These are phyloP conservation scores for Tychaedon coryphoeus DNA, from an alignment of 2,113 vertebrate species.

Conservation along the genomic window DNA sequence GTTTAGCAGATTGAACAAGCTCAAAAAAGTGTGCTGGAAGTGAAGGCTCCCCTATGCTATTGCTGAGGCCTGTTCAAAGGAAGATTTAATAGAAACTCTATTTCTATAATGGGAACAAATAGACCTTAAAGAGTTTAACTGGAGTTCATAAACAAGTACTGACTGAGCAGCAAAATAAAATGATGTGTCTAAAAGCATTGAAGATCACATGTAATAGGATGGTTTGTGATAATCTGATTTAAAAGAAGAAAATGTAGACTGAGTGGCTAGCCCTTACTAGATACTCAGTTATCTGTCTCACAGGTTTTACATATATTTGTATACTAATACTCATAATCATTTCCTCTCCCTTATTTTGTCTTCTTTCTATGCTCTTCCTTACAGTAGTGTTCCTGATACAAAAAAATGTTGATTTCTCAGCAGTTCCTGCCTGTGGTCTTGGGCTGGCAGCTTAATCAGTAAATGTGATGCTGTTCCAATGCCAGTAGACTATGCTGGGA, in stretches of 20 bases:
- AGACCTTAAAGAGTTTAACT: not conserved
- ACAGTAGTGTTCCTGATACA: not conserved
- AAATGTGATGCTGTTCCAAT: not conserved
- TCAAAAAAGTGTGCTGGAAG: not conserved
- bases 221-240: not conserved
- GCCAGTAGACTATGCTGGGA: not conserved
- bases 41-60: not conserved
- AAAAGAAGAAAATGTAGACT: not conserved
- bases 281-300: not conserved
- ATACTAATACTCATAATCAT: not conserved
- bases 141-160: not conserved
- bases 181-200: not conserved
- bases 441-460: not conserved
- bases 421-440: not conserved
- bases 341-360: not conserved
- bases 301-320: not conserved
- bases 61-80: not conserved
- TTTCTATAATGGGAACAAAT: not conserved
- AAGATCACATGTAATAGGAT: not conserved
- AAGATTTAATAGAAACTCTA: not conserved
- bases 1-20: not conserved
- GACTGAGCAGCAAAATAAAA: not conserved
- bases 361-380: not conserved
- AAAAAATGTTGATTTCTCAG: not conserved
- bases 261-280: not conserved